A percentile compares a stretch with the other conserved stretches of the same genome.
Conservation (phyloP, 2,888 invertebrate genomes). For the Caenorhabditis drosophilae region DNA sequence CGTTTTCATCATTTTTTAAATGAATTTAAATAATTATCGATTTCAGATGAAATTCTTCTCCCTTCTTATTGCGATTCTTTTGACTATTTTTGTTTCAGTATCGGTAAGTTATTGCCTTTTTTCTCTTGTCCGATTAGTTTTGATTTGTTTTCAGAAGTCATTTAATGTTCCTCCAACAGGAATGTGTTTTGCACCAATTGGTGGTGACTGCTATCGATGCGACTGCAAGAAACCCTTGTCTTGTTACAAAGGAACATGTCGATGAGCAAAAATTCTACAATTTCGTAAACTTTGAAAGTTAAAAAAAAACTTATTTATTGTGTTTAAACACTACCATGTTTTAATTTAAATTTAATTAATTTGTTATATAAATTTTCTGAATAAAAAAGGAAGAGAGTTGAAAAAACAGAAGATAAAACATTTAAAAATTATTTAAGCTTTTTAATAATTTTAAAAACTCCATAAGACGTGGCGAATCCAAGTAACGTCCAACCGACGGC, state of each 20-base stretch:
- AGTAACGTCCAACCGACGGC: slow-evolving; percentile 13
- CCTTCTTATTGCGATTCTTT: background rate
- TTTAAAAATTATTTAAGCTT: background rate
- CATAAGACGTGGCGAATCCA: slow-evolving; percentile 9
- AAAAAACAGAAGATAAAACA: slow-evolving; percentile 5
- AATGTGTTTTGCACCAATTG: slow-evolving; percentile 34
- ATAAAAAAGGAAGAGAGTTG: slow-evolving; percentile 9
- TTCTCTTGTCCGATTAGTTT: background rate
- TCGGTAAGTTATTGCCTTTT: background rate
- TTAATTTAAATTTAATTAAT: slow-evolving; percentile 10
- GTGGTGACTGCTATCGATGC: slow-evolving; percentile 51
- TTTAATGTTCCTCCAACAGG: slow-evolving; percentile 54
- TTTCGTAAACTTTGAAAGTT: slow-evolving; percentile 4
- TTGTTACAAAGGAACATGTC: slow-evolving; percentile 50
- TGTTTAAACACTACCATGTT: slow-evolving; percentile 1
- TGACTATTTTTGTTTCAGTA: background rate
- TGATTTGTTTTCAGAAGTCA: slow-evolving; percentile 19
- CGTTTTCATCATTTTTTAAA: too few relatives aligned
- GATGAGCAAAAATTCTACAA: slow-evolving; percentile 10
- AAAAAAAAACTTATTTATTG: slow-evolving; percentile 1
- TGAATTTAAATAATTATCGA: too few relatives aligned
- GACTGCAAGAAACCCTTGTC: slow-evolving; percentile 45
- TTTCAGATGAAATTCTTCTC: background rate
- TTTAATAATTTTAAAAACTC: slow-evolving; percentile 8
- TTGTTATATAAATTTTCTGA: too few relatives aligned